These are phyloP conservation scores for Drosophila subquinaria DNA, from an alignment of 2,888 invertebrate species.

Conservation along the genomic window DNA sequence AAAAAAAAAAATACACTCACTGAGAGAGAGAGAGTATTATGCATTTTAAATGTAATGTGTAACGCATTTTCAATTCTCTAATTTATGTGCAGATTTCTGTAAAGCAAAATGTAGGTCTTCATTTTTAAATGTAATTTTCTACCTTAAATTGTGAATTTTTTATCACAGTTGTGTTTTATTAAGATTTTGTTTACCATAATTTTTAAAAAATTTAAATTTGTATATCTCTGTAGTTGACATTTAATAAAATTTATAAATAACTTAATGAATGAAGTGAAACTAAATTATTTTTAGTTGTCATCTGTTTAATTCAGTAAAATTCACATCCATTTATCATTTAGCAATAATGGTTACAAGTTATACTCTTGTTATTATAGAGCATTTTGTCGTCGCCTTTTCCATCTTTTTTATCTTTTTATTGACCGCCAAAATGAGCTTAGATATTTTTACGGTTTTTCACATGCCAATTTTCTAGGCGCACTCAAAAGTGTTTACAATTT, in stretches of 20 bases:
- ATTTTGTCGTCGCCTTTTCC: not conserved
- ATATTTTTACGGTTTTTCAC: slow-evolving; percentile 15
- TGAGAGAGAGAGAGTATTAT: not conserved
- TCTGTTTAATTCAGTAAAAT: not conserved
- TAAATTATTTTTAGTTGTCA: not conserved
- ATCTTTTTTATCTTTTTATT: not conserved
- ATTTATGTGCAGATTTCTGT: no score
- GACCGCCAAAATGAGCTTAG: slow-evolving; percentile 1
- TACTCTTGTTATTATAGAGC: not conserved
- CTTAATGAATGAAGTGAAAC: no score
- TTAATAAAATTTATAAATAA: no score
- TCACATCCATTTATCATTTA: not conserved
- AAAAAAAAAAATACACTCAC: slow-evolving; percentile 23
- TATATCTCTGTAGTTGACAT: no score
- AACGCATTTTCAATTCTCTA: not conserved
- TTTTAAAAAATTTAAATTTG: no score
- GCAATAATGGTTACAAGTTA: not conserved
- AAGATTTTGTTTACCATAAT: no score
- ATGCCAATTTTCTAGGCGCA: slow-evolving; percentile 39
- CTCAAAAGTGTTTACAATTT: slow-evolving; percentile 71
- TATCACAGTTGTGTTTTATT: no score
- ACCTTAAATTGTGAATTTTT: no score
- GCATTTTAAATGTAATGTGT: not conserved
- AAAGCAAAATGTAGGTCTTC: no score
- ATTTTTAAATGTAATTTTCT: no score